Percentiles rank a stretch among this genome's conserved stretches.
Conservation (phyloP, 2,797 vertebrate genomes). For the Siniperca scherzeri region DNA sequence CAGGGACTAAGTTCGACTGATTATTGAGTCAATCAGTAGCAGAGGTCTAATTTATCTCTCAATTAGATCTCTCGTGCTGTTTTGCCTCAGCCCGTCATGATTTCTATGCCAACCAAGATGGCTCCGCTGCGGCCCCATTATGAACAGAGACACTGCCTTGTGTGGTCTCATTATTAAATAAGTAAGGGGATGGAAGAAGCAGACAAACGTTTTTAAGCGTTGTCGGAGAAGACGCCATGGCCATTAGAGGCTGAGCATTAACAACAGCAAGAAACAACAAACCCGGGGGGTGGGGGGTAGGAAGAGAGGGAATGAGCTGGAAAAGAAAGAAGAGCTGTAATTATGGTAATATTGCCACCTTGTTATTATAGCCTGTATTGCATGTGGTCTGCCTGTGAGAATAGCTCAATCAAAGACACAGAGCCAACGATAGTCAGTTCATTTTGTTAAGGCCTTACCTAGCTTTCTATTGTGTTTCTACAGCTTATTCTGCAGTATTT, state of each 20-base stretch:
- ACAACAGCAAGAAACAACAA: constrained; percentile 80
- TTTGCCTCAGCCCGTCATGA: constrained; percentile 72
- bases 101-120: constrained; percentile 79
- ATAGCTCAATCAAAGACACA: constrained; percentile 43
- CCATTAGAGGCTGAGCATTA: constrained; percentile 88
- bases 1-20: constrained; percentile 72
- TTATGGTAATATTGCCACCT: constrained; percentile 83
- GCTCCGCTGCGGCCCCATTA: constrained; percentile 84
- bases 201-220: constrained; percentile 88
- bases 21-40: constrained; percentile 76
- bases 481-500: constrained; percentile 36
- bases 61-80: constrained; percentile 80
- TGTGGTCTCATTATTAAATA: constrained; percentile 90
- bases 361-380: constrained; percentile 78
- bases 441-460: constrained; percentile 23
- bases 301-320: constrained; percentile 42
- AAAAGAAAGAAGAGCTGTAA: constrained; percentile 65
- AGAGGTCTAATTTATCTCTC: constrained; percentile 83
- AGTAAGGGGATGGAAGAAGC: constrained; percentile 87
- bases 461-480: constrained; percentile 32
- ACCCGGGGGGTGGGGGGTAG: constrained; percentile 37
- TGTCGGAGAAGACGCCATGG: constrained; percentile 86
- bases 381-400: constrained; percentile 51
- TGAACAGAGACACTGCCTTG: constrained; percentile 87
- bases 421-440: constrained; percentile 32